phyloP scores from a whole-genome alignment of 2,888 invertebrate genomes.

The Clostera curtula region DNA sequence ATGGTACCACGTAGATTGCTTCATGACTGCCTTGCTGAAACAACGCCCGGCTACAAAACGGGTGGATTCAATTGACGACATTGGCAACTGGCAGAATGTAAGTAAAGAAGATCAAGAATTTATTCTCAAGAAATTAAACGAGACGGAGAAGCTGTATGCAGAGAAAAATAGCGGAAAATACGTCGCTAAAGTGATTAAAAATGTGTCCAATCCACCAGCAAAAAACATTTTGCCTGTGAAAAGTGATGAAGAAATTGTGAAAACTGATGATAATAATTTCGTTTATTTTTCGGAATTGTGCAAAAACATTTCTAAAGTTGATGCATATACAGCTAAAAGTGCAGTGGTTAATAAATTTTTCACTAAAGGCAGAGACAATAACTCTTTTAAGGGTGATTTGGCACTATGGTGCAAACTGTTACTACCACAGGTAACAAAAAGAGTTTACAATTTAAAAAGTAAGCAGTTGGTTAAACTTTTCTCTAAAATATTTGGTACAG shows the following conservation, averaged over 20 bases:
- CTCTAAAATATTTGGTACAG: slow-evolving; percentile 82
- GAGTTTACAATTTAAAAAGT: slow-evolving; percentile 93
- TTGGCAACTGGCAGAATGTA: slow-evolving; percentile 84
- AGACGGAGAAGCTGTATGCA: slow-evolving; percentile 71
- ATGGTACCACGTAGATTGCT: slow-evolving; percentile 87
- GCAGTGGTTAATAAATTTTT: slow-evolving; percentile 81
- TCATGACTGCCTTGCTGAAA: slow-evolving; percentile 85
- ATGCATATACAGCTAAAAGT: slow-evolving; percentile 89
- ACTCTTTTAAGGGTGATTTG: slow-evolving; percentile 84
- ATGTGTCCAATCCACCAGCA: slow-evolving; percentile 30
- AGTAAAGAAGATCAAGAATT: slow-evolving; percentile 79
- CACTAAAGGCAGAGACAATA: slow-evolving; percentile 73
- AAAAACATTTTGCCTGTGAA: slow-evolving; percentile 9
- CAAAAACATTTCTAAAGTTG: slow-evolving; percentile 83
- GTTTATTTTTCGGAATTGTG: slow-evolving; percentile 85
- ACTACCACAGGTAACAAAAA: slow-evolving; percentile 86
- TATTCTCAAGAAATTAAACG: slow-evolving; percentile 78
- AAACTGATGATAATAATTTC: slow-evolving; percentile 80
- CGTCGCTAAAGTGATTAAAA: slow-evolving; percentile 51
- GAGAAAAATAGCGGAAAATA: slow-evolving; percentile 69
- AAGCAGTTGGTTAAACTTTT: slow-evolving; percentile 94
- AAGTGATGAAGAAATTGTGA: slow-evolving; percentile 9
- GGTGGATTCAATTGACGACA: slow-evolving; percentile 85
- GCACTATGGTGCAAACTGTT: slow-evolving; percentile 87
- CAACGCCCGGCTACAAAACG: slow-evolving; percentile 88